A percentile compares a stretch with the other conserved stretches of the same genome.
phyloP scores from a whole-genome alignment of 1,140 invertebrate genomes.

The Lepidostoma basale region DNA sequence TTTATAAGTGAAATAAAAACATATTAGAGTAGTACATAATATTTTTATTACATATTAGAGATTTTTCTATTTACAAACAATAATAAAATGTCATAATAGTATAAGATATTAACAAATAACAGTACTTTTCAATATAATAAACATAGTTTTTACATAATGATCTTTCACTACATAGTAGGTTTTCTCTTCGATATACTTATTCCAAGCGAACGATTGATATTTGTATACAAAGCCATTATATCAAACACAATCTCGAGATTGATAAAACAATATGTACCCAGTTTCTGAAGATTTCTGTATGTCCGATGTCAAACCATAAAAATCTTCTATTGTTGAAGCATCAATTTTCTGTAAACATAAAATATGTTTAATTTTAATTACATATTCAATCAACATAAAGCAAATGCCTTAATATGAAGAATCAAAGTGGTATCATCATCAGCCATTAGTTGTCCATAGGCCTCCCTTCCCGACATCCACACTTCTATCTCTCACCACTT shows the following conservation, averaged over 20 bases:
- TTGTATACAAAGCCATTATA: conserved; percentile 16
- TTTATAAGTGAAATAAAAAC: too few species aligned
- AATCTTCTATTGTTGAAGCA: conserved; percentile 97
- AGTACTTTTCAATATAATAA: conserved; percentile 39
- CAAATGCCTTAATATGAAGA: too few species aligned
- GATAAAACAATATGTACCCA: conserved; percentile 99
- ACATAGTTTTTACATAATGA: conserved; percentile 41
- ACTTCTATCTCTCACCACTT: too few species aligned
- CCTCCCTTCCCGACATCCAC: too few species aligned
- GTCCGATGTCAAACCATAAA: conserved; percentile 97
- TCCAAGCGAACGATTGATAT: not conserved
- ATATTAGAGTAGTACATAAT: conserved; percentile 26
- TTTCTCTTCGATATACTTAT: conserved; percentile 13
- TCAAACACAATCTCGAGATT: conserved; percentile 81
- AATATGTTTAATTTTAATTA: too few species aligned
- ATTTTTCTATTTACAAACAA: conserved; percentile 47
- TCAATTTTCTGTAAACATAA: conserved; percentile 90
- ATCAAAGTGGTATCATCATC: too few species aligned
- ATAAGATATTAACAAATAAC: conserved; percentile 44
- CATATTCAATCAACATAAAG: too few species aligned
- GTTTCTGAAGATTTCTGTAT: conserved; percentile 99
- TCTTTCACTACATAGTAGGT: conserved; percentile 41
- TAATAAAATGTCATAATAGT: conserved; percentile 42
- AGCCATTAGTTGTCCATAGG: too few species aligned
- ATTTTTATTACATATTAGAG: conserved; percentile 46